These are phyloP conservation scores for Alfaro cultratus DNA, from an alignment of 2,797 vertebrate species.

Conservation along the genomic window DNA sequence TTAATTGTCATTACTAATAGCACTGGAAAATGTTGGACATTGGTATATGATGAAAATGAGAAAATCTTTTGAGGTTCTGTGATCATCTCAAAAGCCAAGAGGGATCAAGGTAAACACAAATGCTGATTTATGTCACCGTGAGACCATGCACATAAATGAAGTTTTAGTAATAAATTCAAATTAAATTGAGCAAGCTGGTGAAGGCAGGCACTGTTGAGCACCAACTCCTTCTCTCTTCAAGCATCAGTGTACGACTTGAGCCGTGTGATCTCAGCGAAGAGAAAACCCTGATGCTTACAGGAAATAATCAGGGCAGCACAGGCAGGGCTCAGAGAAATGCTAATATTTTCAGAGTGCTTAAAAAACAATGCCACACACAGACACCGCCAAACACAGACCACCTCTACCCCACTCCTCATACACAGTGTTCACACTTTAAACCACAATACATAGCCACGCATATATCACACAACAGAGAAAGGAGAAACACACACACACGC, in stretches of 20 bases:
- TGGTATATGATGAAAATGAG: slow-evolving; percentile 44
- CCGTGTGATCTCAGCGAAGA: slow-evolving; percentile 76
- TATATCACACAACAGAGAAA: slow-evolving; percentile 67
- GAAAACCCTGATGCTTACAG: slow-evolving; percentile 77
- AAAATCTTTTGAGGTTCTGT: slow-evolving; percentile 38
- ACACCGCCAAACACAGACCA: slow-evolving; percentile 50
- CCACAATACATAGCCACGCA: slow-evolving; percentile 62
- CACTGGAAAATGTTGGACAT: slow-evolving; percentile 49
- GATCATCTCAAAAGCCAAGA: slow-evolving; percentile 61
- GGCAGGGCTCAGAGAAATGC: slow-evolving; percentile 81
- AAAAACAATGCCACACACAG: slow-evolving; percentile 75
- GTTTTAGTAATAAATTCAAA: slow-evolving; percentile 31
- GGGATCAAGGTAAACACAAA: slow-evolving; percentile 34
- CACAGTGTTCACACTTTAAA: slow-evolving; percentile 51
- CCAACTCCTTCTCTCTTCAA: slow-evolving; percentile 63
- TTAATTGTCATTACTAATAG: slow-evolving; percentile 38
- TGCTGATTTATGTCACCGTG: slow-evolving; percentile 53
- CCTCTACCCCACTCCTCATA: slow-evolving; percentile 33
- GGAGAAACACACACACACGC: slow-evolving; percentile 23
- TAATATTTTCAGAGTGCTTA: slow-evolving; percentile 81
- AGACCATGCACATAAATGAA: slow-evolving; percentile 51
- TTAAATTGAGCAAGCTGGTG: slow-evolving; percentile 39
- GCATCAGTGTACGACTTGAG: slow-evolving; percentile 74
- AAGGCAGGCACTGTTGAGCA: slow-evolving; percentile 48
- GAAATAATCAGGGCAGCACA: slow-evolving; percentile 83